Base-by-base conservation (phyloP, 2,797 vertebrate species). In the Sylvia borin region DNA sequence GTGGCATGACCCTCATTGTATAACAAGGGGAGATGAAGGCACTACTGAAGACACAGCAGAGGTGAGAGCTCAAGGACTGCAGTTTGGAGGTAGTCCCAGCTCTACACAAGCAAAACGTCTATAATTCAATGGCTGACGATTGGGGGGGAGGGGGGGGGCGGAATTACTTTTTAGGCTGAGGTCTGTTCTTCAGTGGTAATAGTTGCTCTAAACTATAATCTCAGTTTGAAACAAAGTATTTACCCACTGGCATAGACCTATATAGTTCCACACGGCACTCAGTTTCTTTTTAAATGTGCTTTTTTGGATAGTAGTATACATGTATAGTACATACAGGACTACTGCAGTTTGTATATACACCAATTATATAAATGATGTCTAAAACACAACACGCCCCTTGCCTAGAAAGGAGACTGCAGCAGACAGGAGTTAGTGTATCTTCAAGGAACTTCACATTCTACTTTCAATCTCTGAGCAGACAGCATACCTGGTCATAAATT, bases 231-330 rank as follows among this genome's bases (percentile, higher is more conserved):
- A 51, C 32, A 50, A 43, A 19, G 54, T n/a, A 19, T 85, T 87
- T 29, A 53, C 31, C 31, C 40, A 29, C 32, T 3, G 3, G 38
- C 40, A 43, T 0, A 42, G 42, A 50, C 26, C 13, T 4, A 54
- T 10, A 1, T 3, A 72, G 61, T 48, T 65, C 70, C 61, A 55
- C 47, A 31, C 11, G 67, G 62, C 58, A 80, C 65, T 62, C 43
- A 57, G 89, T 60, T 68, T 48, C 25, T 61, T 79, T 64, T 74
- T 53, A 89, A 86, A 76, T 85, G 70, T 95, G 82, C 78, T 91
- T 93, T 85, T 81, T 53, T 71, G 50, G 74, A 32, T 26, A 68
- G 67, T 47, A 76, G 66, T 90, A 80, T 89, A 89, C 43, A 83
- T 16, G 22, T 85, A 86, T 34, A 48, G 70, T 95, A 89, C 89